A percentile compares a stretch with the other conserved stretches of the same genome.
phyloP scores from a whole-genome alignment of 2,797 vertebrate species.

The Echiichthys vipera region DNA sequence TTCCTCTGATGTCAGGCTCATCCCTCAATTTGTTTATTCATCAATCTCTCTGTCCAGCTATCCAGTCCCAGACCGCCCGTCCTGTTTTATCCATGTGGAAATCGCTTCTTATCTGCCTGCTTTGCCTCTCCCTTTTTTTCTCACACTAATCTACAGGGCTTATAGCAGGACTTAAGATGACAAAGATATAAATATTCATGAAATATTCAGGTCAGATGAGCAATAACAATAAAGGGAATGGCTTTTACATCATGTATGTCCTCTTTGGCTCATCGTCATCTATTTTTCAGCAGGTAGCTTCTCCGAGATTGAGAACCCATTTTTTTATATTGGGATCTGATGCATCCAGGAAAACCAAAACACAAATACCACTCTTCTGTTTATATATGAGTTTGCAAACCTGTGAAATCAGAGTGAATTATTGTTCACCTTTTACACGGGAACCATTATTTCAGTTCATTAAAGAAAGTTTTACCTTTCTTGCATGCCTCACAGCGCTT shows the following conservation, averaged over 20 bases:
- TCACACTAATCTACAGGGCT: conserved; percentile 68
- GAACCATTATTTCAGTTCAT: conserved; percentile 4
- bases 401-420: not conserved
- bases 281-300: conserved; percentile 7
- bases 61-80: conserved; percentile 13
- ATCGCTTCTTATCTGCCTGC: conserved; percentile 65
- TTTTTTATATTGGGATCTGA: not conserved
- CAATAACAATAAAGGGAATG: conserved; percentile 43
- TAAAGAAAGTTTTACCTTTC: too few species aligned
- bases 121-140: conserved; percentile 52
- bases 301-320: conserved; percentile 2
- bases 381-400: not conserved
- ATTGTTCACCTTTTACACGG: not conserved
- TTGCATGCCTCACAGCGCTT: too few species aligned
- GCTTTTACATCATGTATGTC: conserved; percentile 33
- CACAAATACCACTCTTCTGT: not conserved
- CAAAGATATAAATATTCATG: conserved; percentile 64
- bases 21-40: conserved; percentile 65
- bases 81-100: conserved; percentile 58
- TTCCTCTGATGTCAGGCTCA: conserved; percentile 65
- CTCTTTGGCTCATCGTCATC: not conserved
- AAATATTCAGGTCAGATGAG: conserved; percentile 64
- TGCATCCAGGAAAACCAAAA: not conserved
- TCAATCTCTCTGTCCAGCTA: conserved; percentile 62
- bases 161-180: conserved; percentile 61